A percentile compares a stretch with the other conserved stretches of the same genome.
These are phyloP conservation scores for Ginglymostoma cirratum DNA, from an alignment of 2,113 vertebrate genomes.

Conservation along the genomic window DNA sequence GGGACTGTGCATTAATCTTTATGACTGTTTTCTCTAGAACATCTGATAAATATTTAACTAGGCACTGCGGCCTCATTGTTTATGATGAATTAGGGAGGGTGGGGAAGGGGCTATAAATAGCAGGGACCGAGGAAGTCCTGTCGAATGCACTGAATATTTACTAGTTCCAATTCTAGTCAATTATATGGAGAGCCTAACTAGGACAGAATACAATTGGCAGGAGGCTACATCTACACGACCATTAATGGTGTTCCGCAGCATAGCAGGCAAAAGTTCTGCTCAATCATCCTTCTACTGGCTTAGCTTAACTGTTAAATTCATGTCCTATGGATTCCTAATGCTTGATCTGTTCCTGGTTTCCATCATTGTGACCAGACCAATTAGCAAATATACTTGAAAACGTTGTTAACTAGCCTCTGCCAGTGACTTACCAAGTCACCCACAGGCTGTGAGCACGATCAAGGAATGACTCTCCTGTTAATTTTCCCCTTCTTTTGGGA, in stretches of 20 bases:
- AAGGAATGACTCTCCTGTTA: not conserved
- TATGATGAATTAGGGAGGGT: not conserved
- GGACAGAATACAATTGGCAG: too few species aligned
- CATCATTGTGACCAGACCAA: not conserved
- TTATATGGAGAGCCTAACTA: not conserved
- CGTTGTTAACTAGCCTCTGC: not conserved
- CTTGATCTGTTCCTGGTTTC: not conserved
- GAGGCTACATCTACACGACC: too few species aligned
- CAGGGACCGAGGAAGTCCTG: not conserved
- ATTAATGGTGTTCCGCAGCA: not conserved
- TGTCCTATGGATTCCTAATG: not conserved
- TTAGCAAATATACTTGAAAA: not conserved
- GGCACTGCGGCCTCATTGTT: not conserved
- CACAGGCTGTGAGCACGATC: not conserved
- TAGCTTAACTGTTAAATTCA: not conserved
- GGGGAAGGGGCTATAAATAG: not conserved
- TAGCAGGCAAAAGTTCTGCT: not conserved
- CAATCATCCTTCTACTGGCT: not conserved
- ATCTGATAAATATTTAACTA: not conserved
- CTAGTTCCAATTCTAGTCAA: not conserved
- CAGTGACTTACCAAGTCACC: not conserved
- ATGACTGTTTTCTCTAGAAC: not conserved
- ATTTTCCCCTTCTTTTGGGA: not conserved
- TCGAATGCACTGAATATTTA: not conserved
- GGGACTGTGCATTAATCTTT: not conserved